Percentiles rank a stretch among this genome's conserved stretches.
Evolutionary conservation across 2,888 invertebrate species (phyloP).

Genomic region (Andrena dorsata): DNA sequence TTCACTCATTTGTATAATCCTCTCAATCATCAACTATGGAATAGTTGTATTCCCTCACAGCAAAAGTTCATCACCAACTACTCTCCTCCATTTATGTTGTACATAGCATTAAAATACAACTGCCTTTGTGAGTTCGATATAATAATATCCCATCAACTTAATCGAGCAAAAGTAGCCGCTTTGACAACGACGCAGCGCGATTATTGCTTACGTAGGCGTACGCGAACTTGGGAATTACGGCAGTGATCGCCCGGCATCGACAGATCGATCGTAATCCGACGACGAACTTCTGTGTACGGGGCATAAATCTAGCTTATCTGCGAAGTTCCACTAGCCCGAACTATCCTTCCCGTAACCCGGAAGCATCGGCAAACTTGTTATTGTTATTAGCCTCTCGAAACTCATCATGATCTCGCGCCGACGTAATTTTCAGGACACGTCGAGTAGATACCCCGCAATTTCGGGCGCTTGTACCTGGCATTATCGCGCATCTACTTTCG

Average conservation of each 20-base stretch:
- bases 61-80: no score
- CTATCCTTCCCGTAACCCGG: conserved; percentile 60
- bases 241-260: conserved; percentile 23
- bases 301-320: conserved; percentile 67
- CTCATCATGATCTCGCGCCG: conserved; percentile 64
- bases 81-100: no score
- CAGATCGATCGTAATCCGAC: conserved; percentile 57
- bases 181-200: neutral
- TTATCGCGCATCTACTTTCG: conserved; percentile 59
- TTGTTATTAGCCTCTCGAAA: conserved; percentile 76
- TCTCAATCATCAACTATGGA: no score
- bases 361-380: conserved; percentile 71
- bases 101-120: no score
- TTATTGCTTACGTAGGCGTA: conserved; percentile 10
- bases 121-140: neutral
- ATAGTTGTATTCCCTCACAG: no score
- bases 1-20: no score
- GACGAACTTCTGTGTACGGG: conserved; percentile 58
- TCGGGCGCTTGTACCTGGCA: conserved; percentile 43
- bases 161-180: neutral
- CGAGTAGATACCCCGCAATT: conserved; percentile 56
- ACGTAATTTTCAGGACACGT: conserved; percentile 66
- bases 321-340: conserved; percentile 45
- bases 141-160: neutral
- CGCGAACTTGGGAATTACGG: conserved; percentile 26